Conservation (phyloP, 2,797 vertebrate genomes). For the Perdix hodgsoniae region DNA sequence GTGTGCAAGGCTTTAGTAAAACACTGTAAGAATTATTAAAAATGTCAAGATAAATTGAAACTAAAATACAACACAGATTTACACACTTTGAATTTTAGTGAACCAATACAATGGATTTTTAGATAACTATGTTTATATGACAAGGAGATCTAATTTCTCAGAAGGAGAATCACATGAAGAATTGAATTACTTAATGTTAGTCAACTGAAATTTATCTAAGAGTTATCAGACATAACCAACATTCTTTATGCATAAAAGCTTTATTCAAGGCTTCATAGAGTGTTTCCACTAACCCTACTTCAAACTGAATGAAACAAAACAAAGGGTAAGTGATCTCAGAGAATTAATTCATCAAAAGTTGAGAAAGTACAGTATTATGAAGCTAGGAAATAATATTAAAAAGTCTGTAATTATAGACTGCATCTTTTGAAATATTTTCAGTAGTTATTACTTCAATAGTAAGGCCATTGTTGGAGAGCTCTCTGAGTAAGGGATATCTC, state of each 20-base stretch:
- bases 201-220: background rate
- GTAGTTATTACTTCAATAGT: background rate
- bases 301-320: background rate
- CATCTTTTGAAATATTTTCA: background rate
- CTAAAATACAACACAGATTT: background rate
- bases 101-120: background rate
- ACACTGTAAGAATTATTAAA: background rate
- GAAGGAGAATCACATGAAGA: background rate
- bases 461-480: background rate
- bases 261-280: background rate
- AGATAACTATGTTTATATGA: background rate
- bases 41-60: background rate
- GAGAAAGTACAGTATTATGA: background rate
- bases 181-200: background rate
- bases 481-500: background rate
- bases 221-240: background rate
- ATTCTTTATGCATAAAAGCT: background rate
- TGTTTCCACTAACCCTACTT: too few relatives aligned
- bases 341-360: background rate
- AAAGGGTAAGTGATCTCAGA: background rate
- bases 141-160: background rate
- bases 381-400: background rate
- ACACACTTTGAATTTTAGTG: background rate
- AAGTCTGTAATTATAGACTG: background rate
- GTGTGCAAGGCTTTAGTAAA: background rate